Evolutionary conservation across 2,888 invertebrate species (phyloP).

Genomic region (Ischnura elegans): DNA sequence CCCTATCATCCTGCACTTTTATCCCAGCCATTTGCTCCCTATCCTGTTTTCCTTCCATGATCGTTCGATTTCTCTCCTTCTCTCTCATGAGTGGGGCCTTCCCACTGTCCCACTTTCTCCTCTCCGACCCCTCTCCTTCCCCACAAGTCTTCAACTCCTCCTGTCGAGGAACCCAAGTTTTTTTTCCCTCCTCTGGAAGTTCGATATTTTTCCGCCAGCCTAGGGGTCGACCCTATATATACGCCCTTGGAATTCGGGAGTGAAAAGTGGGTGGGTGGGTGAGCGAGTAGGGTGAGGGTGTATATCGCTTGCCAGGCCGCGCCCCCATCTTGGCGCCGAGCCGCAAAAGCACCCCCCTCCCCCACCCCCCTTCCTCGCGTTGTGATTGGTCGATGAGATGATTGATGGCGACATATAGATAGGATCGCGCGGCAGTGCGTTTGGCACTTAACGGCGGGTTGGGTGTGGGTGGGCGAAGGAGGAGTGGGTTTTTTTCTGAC

Average conservation of each 20-base stretch:
- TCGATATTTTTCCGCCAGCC: constrained; percentile 57
- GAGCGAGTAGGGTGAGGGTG: background rate
- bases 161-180: background rate
- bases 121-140: background rate
- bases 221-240: constrained; percentile 58
- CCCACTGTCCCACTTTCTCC: background rate
- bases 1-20: no score
- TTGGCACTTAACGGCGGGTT: constrained; percentile 57
- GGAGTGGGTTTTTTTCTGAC: background rate
- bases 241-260: constrained; percentile 62
- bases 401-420: constrained; percentile 67
- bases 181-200: constrained; percentile 10
- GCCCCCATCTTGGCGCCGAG: constrained; percentile 66
- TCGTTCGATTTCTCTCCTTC: no score
- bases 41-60: background rate
- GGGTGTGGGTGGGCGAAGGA: background rate
- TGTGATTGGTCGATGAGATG: constrained; percentile 67
- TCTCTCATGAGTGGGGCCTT: background rate
- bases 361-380: no score
- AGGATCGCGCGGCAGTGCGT: constrained; percentile 66
- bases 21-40: no score
- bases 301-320: constrained; percentile 64
- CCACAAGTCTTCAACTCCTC: no score
- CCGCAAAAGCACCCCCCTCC: constrained; percentile 25
- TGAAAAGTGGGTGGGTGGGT: background rate